Evolutionary conservation across 2,113 vertebrate genomes (phyloP).

Genomic region (Clarias macrocephalus): DNA sequence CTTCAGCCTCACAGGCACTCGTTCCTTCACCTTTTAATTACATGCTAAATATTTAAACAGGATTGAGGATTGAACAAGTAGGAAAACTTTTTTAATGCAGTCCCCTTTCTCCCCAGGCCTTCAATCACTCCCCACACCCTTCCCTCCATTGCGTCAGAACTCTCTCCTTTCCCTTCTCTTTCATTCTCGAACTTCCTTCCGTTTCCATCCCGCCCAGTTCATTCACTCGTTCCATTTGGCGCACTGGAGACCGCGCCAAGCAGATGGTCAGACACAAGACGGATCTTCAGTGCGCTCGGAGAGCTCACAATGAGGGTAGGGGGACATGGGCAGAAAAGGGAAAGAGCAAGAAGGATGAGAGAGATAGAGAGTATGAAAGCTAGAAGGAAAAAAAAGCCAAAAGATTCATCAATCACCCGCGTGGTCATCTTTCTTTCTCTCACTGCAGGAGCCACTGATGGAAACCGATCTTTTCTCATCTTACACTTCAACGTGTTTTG

Average conservation of each 20-base stretch:
- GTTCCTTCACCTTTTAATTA: slow-evolving; percentile 73
- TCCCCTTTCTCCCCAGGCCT: slow-evolving; percentile 32
- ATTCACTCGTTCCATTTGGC: slow-evolving; percentile 12
- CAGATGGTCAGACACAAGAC: slow-evolving; percentile 38
- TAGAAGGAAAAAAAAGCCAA: neutral
- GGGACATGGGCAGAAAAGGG: neutral
- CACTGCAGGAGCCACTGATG: neutral
- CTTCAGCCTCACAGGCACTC: slow-evolving; percentile 52
- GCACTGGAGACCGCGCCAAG: slow-evolving; percentile 22
- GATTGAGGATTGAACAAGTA: slow-evolving; percentile 61
- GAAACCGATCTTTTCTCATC: slow-evolving; percentile 24
- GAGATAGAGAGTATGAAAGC: neutral
- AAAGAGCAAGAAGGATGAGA: neutral
- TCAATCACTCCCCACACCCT: slow-evolving; percentile 38
- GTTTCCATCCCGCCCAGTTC: slow-evolving; percentile 10
- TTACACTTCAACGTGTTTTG: slow-evolving; percentile 21
- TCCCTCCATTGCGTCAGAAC: neutral
- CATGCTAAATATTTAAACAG: slow-evolving; percentile 74
- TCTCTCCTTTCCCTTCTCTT: neutral
- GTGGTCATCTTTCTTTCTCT: slow-evolving; percentile 24
- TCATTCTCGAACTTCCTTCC: neutral
- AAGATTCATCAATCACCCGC: slow-evolving; percentile 12
- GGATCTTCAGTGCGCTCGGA: slow-evolving; percentile 22
- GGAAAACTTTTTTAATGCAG: slow-evolving; percentile 52
- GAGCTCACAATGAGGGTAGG: slow-evolving; percentile 9